A percentile compares a stretch with the other conserved stretches of the same genome.
These are phyloP conservation scores for Serrognathus titanus DNA, from an alignment of 2,888 invertebrate species.

Conservation along the genomic window DNA sequence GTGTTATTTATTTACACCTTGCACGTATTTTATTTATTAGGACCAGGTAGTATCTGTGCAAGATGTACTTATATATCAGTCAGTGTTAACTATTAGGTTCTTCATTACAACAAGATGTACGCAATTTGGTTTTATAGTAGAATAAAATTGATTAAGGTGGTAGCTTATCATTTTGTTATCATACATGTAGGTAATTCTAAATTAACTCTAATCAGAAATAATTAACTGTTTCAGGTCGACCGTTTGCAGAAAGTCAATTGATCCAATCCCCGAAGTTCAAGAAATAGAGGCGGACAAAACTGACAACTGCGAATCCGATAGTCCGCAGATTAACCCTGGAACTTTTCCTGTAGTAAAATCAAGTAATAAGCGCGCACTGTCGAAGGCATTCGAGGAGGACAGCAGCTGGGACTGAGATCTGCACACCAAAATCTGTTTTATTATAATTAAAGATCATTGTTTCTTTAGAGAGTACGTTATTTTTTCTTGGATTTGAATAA, in stretches of 20 bases:
- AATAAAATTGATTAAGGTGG: too few relatives aligned
- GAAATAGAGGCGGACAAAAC: constrained; percentile 6
- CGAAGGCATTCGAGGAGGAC: constrained; percentile 30
- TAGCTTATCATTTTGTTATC: too few relatives aligned
- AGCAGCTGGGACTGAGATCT: constrained; percentile 29
- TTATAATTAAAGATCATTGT: too few relatives aligned
- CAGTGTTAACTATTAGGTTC: too few relatives aligned
- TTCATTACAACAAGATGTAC: too few relatives aligned
- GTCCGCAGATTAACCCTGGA: neutral
- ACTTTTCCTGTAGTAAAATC: constrained; percentile 12
- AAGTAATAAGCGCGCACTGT: constrained; percentile 10
- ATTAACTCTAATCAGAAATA: too few relatives aligned
- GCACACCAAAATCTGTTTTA: neutral
- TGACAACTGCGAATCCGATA: constrained; percentile 1
- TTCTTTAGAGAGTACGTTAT: neutral
- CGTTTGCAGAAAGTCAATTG: constrained; percentile 26
- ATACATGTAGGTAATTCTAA: too few relatives aligned
- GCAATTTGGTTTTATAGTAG: too few relatives aligned
- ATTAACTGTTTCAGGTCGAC: neutral
- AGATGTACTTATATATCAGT: too few relatives aligned
- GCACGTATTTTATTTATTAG: too few relatives aligned
- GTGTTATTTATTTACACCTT: too few relatives aligned
- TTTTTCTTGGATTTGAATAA: neutral
- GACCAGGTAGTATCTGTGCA: too few relatives aligned
- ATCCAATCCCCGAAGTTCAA: constrained; percentile 29